Evolutionary conservation across 2,113 vertebrate species (phyloP), one percentile per base, ranked within the genome.

Genomic region (Bos taurus): DNA sequence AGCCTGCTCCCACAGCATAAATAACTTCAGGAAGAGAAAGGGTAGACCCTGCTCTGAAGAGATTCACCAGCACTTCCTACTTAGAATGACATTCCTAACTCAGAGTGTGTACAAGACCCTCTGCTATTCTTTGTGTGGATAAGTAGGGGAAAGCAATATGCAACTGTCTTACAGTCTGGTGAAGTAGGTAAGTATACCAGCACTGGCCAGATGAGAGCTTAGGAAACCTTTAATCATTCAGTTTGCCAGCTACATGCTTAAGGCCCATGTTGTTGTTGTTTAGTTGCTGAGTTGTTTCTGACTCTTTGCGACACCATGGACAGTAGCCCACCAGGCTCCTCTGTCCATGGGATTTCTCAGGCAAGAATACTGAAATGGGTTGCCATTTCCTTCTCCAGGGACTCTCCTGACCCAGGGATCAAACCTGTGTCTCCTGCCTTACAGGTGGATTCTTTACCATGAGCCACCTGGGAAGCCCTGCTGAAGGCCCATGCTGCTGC

Each of bases 391-490:
- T 71, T 36, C 64, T 71, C n/a, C 64, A n/a, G 64, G 64, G 8
- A n/a, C 10, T 67, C 28, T 67, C 64, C 64, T 67, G 33, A 67
- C 64, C 64, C 64, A 67, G 33, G 64, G 16, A 67, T 67, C 64
- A 67, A 67, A n/a, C 33, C 16, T 67, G 33, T 0, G 0, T 10
- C 64, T 67, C 64, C 33, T 0, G 2, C 16, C 10, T 36, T 67
- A 67, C 33, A n/a, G 64, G 64, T n/a, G 8, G 8, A 5, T 67
- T 67, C 64, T 67, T n/a, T n/a, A 67, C 16, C 16, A n/a, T n/a
- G 64, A 67, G 16, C 64, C 64, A 67, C 64, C 64, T 10, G 64
- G 64, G 64, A 67, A 67, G 64, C 64, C 4, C 64, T 67, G n/a
- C 9, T 71, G 64, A 71, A 36, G 48, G 3, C n/a, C 21, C 36